phyloP scores from a whole-genome alignment of 64 coral and sea anemone species.

The Montipora capricornis region DNA sequence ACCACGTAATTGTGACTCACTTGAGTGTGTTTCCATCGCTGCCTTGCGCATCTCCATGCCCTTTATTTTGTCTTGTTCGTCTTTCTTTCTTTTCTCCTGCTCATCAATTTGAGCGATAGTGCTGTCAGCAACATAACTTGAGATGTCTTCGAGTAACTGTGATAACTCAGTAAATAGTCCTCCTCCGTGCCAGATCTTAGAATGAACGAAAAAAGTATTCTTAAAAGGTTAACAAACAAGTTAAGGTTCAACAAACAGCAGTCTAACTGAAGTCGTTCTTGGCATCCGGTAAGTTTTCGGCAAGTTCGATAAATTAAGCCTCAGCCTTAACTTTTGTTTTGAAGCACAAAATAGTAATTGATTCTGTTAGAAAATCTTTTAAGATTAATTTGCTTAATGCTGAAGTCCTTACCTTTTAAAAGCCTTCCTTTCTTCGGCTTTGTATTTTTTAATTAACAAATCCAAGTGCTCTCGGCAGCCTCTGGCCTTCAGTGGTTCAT shows the following conservation, averaged over 20 bases:
- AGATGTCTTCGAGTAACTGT: background rate
- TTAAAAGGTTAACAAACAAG: background rate
- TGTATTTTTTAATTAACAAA: background rate
- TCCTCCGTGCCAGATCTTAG: background rate
- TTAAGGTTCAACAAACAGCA: slow-evolving; percentile 1
- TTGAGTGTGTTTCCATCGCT: background rate
- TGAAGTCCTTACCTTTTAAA: background rate
- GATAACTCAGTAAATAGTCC: background rate
- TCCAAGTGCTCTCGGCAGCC: background rate
- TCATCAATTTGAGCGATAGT: background rate
- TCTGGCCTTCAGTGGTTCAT: too few relatives aligned
- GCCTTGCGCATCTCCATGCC: background rate
- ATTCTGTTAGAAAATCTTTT: background rate
- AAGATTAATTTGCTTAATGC: background rate
- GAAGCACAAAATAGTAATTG: background rate
- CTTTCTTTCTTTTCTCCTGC: slow-evolving; percentile 1
- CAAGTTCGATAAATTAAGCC: background rate
- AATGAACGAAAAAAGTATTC: too few relatives aligned
- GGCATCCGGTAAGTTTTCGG: background rate
- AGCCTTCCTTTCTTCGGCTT: background rate
- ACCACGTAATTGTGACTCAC: too few relatives aligned
- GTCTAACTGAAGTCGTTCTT: background rate
- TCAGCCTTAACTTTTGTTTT: background rate
- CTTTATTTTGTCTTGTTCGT: background rate
- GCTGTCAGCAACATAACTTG: background rate